A percentile compares a stretch with the other conserved stretches of the same genome.
phyloP scores from a whole-genome alignment of 30 jellyfish, hydroid and myxozoan species.

The Hydra vulgaris region DNA sequence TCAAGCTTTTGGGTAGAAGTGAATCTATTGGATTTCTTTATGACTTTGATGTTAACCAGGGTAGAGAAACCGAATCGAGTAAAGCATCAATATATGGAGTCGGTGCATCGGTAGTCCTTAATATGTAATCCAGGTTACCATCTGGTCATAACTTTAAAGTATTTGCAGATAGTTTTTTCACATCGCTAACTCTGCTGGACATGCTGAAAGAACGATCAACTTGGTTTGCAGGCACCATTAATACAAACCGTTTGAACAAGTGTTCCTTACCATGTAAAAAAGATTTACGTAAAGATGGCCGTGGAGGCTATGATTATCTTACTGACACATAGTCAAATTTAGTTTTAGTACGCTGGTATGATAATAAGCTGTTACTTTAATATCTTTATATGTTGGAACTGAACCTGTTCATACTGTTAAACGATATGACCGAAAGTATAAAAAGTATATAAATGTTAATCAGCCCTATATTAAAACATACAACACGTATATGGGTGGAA shows the following conservation, averaged over 20 bases:
- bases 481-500: slow-evolving; percentile 27
- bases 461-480: not conserved
- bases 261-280: slow-evolving; percentile 8
- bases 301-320: slow-evolving; percentile 21
- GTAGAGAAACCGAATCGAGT: slow-evolving; percentile 1
- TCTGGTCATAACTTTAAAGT: no score
- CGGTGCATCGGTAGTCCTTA: no score
- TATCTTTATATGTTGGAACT: slow-evolving; percentile 2
- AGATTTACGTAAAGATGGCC: slow-evolving; percentile 14
- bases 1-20: slow-evolving; percentile 24
- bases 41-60: slow-evolving; percentile 33
- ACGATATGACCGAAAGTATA: no score
- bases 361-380: slow-evolving; percentile 18
- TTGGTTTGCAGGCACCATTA: slow-evolving; percentile 20
- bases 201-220: not conserved
- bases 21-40: slow-evolving; percentile 13
- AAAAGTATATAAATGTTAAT: no score
- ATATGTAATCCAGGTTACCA: no score
- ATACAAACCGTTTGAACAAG: not conserved
- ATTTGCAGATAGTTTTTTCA: no score
- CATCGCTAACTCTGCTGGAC: slow-evolving; percentile 22
- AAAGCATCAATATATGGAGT: no score
- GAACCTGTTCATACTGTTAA: slow-evolving; percentile 13
- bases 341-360: slow-evolving; percentile 14
- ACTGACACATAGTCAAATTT: slow-evolving; percentile 1